Percentiles rank a stretch among this genome's conserved stretches.
phyloP scores from a whole-genome alignment of 2,888 invertebrate species.

The Xestia c-nigrum region DNA sequence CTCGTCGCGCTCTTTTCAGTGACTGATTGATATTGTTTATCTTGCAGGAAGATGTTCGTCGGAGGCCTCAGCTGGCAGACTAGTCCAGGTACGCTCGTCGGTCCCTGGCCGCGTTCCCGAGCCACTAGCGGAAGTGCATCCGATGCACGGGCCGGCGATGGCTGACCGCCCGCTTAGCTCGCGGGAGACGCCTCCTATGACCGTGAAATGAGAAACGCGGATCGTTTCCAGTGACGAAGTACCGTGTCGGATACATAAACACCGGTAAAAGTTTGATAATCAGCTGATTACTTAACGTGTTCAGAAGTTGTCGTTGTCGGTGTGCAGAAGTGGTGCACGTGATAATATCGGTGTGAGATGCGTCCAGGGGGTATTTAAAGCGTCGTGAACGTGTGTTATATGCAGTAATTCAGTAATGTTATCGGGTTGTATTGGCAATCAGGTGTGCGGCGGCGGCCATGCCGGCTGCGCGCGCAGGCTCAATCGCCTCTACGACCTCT shows the following conservation, averaged over 20 bases:
- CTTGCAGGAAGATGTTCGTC: constrained; percentile 99
- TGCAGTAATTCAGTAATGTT: constrained; percentile 84
- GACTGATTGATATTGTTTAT: constrained; percentile 90
- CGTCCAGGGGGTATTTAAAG: constrained; percentile 69
- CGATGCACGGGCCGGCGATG: constrained; percentile 80
- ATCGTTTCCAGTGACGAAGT: constrained; percentile 81
- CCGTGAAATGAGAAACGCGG: constrained; percentile 73
- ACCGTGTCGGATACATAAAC: constrained; percentile 81
- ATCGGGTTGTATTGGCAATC: constrained; percentile 85
- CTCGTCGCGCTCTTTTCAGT: constrained; percentile 70
- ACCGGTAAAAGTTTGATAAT: constrained; percentile 88
- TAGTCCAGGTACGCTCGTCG: constrained; percentile 96
- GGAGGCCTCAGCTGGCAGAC: constrained; percentile 99
- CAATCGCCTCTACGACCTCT: constrained; percentile 78
- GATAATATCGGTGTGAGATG: constrained; percentile 71
- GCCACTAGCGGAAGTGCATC: constrained; percentile 82
- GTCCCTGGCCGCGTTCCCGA: constrained; percentile 79
- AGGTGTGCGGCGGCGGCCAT: constrained; percentile 89
- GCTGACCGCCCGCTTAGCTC: constrained; percentile 75
- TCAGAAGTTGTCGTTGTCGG: constrained; percentile 76
- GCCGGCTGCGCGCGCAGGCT: constrained; percentile 89
- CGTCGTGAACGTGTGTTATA: constrained; percentile 73
- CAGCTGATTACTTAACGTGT: constrained; percentile 86
- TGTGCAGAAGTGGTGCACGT: constrained; percentile 73
- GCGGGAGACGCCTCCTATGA: constrained; percentile 72